Evolutionary conservation across 2,888 invertebrate species (phyloP), one percentile per base, ranked within the genome.

Genomic region (Xestia sexstrigata): DNA sequence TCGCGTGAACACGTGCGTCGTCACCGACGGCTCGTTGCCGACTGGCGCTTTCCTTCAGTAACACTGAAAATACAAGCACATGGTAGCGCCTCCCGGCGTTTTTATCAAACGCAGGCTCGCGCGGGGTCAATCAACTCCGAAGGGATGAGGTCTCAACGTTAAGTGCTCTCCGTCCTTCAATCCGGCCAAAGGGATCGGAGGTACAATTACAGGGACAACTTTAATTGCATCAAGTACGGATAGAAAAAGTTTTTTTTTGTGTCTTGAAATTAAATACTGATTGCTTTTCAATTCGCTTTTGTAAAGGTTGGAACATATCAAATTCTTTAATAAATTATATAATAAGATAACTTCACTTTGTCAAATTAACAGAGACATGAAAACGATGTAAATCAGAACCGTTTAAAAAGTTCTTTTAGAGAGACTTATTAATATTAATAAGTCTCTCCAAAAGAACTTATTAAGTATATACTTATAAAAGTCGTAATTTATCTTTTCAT

Each of bases 91-190:
- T 93, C 93, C 92, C 92, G 91, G 93, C 91, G 86, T 91, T 95
- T 95, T 93, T 94, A 91, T 93, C 92, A 94, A 92, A 93, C 91
- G 90, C 89, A 90, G 91, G 92, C 92, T 92, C 88, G 87, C 86
- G 82, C 85, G 92, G 90, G 95, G 95, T 95, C 95, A 94, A 87
- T 93, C 92, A 95, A 94, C 96, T 92, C 90, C 84, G 90, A 90
- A 93, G 93, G 94, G 93, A 94, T 92, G 92, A 90, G 91, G 89
- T 90, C 89, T 90, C 83, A 87, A 79, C 85, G 85, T 78, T 90
- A 90, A 92, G 91, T 90, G 91, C 90, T 90, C 87, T 89, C 83
- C 78, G 86, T 80, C 82, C 84, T 90, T 89, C 87, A 83, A 74
- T 70, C 26, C 66, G 75, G 71, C 66, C 63, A 72, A 82, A 72